Evolutionary conservation across 2,797 vertebrate species (phyloP), one percentile per base, ranked within the genome.

Genomic region (Sparus aurata): DNA sequence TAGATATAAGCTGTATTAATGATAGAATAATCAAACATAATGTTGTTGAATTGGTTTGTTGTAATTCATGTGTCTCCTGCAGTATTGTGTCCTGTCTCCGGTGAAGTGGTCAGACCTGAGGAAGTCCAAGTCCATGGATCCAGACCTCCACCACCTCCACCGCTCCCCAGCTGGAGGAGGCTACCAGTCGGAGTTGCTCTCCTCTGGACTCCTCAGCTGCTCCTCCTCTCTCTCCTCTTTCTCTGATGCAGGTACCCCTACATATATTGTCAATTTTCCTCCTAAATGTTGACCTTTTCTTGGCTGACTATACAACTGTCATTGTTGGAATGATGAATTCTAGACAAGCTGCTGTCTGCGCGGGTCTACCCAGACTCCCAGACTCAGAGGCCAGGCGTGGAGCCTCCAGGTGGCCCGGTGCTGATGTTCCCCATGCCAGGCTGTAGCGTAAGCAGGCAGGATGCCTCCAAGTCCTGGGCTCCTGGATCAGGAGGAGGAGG

Each of bases 1-100:
- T 13, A 13, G 15, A 60, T 25, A 10, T 16, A 12, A 47, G 4
- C 54, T 13, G 3, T 23, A 18, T n/a, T 64, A 57, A 34, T 65
- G 12, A 5, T 16, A 3, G 1, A 13, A 18, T 47, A 53, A 23
- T 57, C 23, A 17, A 12, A 23, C 65, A n/a, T 45, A 0, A 27
- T 46, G 30, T 57, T 64, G 9, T 18, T 27, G 11, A 38, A 18
- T 38, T 20, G 17, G 7, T n/a, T n/a, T 45, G 30, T 13, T 77
- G 47, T n/a, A 12, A 13, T 46, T 15, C 8, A 0, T 13, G 13
- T 77, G 11, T 73, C 12, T 58, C 11, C 49, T 60, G 5, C 95
- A 97, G 57, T 98, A 96, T 63, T 99, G 97, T 57, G 95, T 98
- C 30, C 94, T 98, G 77, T 97, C 98, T 52, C 97, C 97, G 1